Evolutionary conservation across 35 echinoderm and acorn worm species (phyloP).

Genomic region (Apostichopus californicus): DNA sequence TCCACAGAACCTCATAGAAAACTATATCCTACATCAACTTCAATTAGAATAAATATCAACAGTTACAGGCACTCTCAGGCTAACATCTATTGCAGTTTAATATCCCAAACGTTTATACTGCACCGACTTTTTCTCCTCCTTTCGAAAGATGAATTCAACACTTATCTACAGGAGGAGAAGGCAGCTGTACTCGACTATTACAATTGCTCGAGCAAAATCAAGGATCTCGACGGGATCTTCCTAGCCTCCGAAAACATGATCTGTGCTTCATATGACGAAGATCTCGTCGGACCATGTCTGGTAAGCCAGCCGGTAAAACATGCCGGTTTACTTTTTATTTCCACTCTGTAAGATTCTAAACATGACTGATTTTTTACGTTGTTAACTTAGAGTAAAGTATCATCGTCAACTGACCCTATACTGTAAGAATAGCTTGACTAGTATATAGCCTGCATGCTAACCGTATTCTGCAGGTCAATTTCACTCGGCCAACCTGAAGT

Average conservation of each 20-base stretch:
- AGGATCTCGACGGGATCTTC: neutral
- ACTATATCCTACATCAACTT: too few species aligned
- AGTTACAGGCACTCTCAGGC: neutral
- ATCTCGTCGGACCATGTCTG: slow-evolving; percentile 1
- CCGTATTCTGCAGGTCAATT: too few species aligned
- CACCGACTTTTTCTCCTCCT: neutral
- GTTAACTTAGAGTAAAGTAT: too few species aligned
- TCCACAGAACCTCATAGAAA: too few species aligned
- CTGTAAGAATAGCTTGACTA: too few species aligned
- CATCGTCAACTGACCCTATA: too few species aligned
- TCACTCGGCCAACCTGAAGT: too few species aligned
- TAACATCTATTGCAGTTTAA: neutral
- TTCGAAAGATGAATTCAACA: slow-evolving; percentile 10
- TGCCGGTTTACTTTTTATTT: neutral
- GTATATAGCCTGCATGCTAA: too few species aligned
- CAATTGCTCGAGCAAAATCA: neutral
- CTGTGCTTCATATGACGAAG: neutral
- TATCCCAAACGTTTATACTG: neutral
- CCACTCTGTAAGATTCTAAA: neutral
- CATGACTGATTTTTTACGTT: too few species aligned
- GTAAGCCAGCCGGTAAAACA: neutral
- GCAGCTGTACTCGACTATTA: neutral
- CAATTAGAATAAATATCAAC: neutral
- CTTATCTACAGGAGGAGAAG: neutral
- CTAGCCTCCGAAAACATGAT: neutral